Evolutionary conservation across 2,797 vertebrate species (phyloP).

Genomic region (Cottoperca gobio): DNA sequence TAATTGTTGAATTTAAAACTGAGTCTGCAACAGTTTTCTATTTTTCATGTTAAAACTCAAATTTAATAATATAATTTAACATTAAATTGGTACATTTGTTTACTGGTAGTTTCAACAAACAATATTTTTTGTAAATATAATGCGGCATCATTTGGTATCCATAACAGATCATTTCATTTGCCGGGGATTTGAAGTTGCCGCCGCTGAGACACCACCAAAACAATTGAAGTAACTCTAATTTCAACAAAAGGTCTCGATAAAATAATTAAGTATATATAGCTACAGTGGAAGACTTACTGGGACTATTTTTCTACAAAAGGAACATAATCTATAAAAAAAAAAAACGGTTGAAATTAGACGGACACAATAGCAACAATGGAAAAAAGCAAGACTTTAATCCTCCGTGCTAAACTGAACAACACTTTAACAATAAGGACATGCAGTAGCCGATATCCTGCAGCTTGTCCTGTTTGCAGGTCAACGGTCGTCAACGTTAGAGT

Average conservation of each 20-base stretch:
- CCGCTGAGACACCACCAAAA: background rate
- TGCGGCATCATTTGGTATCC: background rate
- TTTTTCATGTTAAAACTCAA: background rate
- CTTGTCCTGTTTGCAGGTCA: constrained; percentile 11
- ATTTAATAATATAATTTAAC: background rate
- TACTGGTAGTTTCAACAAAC: background rate
- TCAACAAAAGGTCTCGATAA: background rate
- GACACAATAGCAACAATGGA: background rate
- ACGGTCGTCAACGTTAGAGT: constrained; percentile 36
- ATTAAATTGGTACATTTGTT: background rate
- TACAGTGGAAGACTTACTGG: no score
- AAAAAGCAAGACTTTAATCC: background rate
- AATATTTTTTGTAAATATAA: background rate
- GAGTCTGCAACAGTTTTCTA: background rate
- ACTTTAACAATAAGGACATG: background rate
- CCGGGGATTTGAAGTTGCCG: background rate
- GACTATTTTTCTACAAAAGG: background rate
- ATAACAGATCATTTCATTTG: background rate
- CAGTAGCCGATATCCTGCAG: constrained; percentile 31
- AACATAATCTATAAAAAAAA: no score
- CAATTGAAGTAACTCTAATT: background rate
- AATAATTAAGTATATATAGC: background rate
- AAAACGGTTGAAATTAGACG: background rate
- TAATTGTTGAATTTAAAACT: background rate
- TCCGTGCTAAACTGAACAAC: background rate